Evolutionary conservation across 1,140 invertebrate genomes (phyloP), one percentile per base, ranked within the genome.

Genomic region (Globodera ellingtonae): DNA sequence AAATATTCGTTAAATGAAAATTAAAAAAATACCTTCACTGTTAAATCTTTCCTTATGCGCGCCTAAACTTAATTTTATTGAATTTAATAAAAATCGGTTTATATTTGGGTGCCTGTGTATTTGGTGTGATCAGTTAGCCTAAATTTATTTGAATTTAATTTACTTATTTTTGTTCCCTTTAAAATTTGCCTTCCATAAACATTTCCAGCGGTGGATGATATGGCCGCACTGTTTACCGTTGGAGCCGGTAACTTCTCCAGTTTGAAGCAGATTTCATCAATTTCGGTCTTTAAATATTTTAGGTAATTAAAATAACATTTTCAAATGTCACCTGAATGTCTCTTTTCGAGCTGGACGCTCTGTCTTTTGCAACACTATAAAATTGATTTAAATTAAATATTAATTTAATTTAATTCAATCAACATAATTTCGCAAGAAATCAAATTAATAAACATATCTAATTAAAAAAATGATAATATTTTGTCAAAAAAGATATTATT

Each of bases 1-100:
- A 35, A 35, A 35, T 35, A 35, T 35, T 35, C 35, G 2, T 6
- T 9, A 52, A 52, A 10, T 15, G 6, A 10, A 52, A 15, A 52
- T 52, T 52, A 9, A 52, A 52, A 52, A 52, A 52, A 6, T 52
- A 52, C 91, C 91, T 15, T 84, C 82, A 7, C 84, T 88, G 80
- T 91, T 91, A 84, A 92, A 92, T 10, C 91, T 84, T 77, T 91
- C 90, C 81, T 91, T 92, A 82, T 92, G 91, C 7, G 90, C 84
- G n/a, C 91, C 67, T 70, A 47, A 47, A 80, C 35, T 35, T 35
- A 7, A 3, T 70, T 70, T 70, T 70, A 35, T 35, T 70, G 24
- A 70, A 70, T 70, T 70, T 10, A 70, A 70, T 70, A 24, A 15
- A 44, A 4, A 44, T 44, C 15, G 6, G 6, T 35, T 44, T 10